phyloP scores from a whole-genome alignment of 2,797 vertebrate species.

The Sebastes kiyomatsui region DNA sequence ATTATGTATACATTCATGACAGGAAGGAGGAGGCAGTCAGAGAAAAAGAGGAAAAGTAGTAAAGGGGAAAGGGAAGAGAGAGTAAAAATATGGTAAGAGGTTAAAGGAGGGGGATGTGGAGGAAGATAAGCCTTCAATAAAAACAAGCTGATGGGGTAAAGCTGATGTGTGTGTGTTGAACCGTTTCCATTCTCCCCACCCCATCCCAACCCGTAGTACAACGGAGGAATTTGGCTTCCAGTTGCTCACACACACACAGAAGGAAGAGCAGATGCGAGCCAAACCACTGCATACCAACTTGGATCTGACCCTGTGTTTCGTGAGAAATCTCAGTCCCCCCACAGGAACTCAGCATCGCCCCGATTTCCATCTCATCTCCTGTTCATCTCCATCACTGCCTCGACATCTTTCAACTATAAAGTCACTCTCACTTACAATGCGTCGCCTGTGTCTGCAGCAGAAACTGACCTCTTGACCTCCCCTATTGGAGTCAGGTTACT shows the following conservation, averaged over 20 bases:
- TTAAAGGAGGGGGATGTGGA: not conserved
- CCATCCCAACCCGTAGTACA: slow-evolving; percentile 23
- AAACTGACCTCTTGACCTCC: not conserved
- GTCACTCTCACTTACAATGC: not conserved
- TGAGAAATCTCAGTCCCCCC: slow-evolving; percentile 10
- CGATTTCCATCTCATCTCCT: slow-evolving; percentile 9
- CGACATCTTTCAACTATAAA: not conserved
- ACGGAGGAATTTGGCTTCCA: slow-evolving; percentile 64
- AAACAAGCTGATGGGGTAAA: slow-evolving; percentile 26
- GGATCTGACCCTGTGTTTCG: slow-evolving; percentile 50
- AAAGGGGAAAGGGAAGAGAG: not conserved
- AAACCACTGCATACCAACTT: slow-evolving; percentile 69
- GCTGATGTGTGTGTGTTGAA: slow-evolving; percentile 24
- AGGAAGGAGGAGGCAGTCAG: not conserved
- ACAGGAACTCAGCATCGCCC: slow-evolving; percentile 14
- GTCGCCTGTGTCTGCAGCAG: not conserved
- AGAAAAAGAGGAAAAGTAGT: not conserved
- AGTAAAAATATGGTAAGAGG: not conserved
- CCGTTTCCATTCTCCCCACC: slow-evolving; percentile 30
- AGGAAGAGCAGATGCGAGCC: slow-evolving; percentile 45
- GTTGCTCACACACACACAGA: slow-evolving; percentile 31
- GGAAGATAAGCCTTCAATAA: slow-evolving; percentile 21
- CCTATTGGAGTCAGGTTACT: not conserved
- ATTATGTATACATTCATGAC: slow-evolving; percentile 1
- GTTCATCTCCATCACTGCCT: not conserved